Base-by-base conservation (phyloP, 1,140 invertebrate genomes). In the Anastrepha ludens region DNA sequence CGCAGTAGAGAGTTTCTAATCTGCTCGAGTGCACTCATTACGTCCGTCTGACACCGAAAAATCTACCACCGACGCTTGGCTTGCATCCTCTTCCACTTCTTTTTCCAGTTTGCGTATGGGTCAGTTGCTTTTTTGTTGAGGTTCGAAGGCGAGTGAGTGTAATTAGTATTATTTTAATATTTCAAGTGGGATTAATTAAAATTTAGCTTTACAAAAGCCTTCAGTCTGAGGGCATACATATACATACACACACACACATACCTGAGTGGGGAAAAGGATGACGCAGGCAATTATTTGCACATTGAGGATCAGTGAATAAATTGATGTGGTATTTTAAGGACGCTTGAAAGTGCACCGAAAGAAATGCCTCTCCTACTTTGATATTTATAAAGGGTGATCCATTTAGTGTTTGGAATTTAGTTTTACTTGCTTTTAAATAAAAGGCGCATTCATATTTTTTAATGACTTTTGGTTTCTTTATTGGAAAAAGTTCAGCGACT, bases 131-230 rank as follows among this genome's bases (percentile, higher is more conserved):
- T 50, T 29, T 81, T 47, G 44, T 55, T 55, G 74, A 55, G n/a
- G 47, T 55, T 81, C 41, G n/a, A 47, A 9, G 47, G 47, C 85
- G 44, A 67, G 86, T 70, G 86, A 87, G 64, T 67, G 86, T 87
- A 87, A 87, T 87, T 87, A 87, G 86, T 67, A 64, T 55, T 65
- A 55, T 87, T 87, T 87, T 87, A 87, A 87, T 87, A 87, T 70
- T 65, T 67, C 86, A 64, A 67, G 62, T 70, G 86, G 86, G 86
- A 87, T 65, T 87, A 65, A 87, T 87, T 87, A 87, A 87, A 87
- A 87, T 87, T 87, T 70, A 86, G 85, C 85, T 58, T n/a, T 17
- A 29, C 6, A 20, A 81, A 81, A 55, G 74, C 74, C 20, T 55
- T 29, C 3, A 81, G 74, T 41, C 41, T 0, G 17, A 20, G 8